A percentile compares a stretch with the other conserved stretches of the same genome.
These are phyloP conservation scores for Hypselothyrea guttata DNA, from an alignment of 2,888 invertebrate species.

Conservation along the genomic window DNA sequence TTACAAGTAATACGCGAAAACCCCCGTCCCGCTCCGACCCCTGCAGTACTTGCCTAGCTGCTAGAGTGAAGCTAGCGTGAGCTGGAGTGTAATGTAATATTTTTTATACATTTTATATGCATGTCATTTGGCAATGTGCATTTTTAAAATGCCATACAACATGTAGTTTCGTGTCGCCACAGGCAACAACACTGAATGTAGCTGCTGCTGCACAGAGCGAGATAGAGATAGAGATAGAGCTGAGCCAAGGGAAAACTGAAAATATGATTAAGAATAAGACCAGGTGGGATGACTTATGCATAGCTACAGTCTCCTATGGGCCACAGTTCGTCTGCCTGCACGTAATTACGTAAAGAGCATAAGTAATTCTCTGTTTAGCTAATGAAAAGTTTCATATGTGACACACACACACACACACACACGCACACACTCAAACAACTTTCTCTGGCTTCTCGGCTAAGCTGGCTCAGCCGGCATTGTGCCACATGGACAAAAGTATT, in stretches of 20 bases:
- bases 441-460: slow-evolving; percentile 14
- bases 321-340: slow-evolving; percentile 5
- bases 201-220: neutral
- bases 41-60: neutral
- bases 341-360: slow-evolving; percentile 70
- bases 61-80: neutral
- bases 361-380: slow-evolving; percentile 55
- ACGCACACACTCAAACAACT: slow-evolving; percentile 15
- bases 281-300: slow-evolving; percentile 10
- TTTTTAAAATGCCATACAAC: slow-evolving; percentile 56
- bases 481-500: neutral
- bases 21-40: neutral
- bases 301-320: neutral
- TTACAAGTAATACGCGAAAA: slow-evolving; percentile 63
- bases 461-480: slow-evolving; percentile 9
- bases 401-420: no score
- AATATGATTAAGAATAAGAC: slow-evolving; percentile 40
- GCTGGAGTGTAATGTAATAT: slow-evolving; percentile 55
- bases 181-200: neutral
- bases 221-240: neutral
- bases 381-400: slow-evolving; percentile 37
- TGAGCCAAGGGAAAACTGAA: neutral
- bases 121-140: slow-evolving; percentile 68
- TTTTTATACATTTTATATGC: slow-evolving; percentile 65
- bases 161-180: slow-evolving; percentile 14